These are phyloP conservation scores for Rhipidura dahli DNA, from an alignment of 2,113 vertebrate species.

Conservation along the genomic window DNA sequence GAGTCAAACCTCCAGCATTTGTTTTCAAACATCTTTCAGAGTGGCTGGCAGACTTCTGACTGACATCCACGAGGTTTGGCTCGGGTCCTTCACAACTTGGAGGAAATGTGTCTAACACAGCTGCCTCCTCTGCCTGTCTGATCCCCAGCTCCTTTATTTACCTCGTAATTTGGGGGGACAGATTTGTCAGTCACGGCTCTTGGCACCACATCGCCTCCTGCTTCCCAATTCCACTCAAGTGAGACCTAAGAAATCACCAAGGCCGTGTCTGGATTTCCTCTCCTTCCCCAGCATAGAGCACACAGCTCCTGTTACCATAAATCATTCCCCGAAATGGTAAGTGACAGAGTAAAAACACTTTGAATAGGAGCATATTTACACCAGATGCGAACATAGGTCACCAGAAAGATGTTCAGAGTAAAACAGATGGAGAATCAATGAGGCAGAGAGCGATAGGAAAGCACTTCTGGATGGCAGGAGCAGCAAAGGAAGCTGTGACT, in stretches of 20 bases:
- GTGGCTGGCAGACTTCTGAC: background rate
- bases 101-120: background rate
- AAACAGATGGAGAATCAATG: conserved; percentile 60
- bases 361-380: conserved; percentile 40
- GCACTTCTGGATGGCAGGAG: background rate
- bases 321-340: conserved; percentile 7
- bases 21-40: background rate
- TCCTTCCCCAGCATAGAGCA: background rate
- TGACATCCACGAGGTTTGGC: background rate
- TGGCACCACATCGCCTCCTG: background rate
- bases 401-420: conserved; percentile 24
- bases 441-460: conserved; percentile 23
- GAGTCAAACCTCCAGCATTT: background rate
- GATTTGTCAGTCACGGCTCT: background rate
- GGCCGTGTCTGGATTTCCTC: background rate
- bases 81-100: background rate
- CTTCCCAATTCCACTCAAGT: background rate
- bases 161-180: background rate
- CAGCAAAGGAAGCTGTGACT: background rate
- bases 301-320: background rate
- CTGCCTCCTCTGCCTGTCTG: background rate
- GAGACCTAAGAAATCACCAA: background rate
- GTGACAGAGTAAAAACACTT: conserved; percentile 6
- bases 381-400: conserved; percentile 47
- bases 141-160: background rate